These are phyloP conservation scores for Leptinotarsa tumamoca DNA, from an alignment of 2,888 invertebrate genomes.

Conservation along the genomic window DNA sequence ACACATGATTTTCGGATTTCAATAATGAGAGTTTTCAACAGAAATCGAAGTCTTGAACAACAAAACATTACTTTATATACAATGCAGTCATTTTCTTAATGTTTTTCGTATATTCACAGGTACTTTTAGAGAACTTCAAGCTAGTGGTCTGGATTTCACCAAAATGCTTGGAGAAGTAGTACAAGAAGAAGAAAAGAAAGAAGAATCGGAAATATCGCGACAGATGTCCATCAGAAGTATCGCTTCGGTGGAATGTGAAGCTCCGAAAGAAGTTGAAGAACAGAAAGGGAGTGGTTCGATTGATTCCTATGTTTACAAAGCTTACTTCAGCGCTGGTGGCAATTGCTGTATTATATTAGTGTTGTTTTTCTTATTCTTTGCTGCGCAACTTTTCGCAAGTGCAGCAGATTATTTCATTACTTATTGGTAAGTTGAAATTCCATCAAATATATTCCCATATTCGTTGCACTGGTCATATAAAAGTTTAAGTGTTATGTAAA, in stretches of 20 bases:
- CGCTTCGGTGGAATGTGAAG: constrained; percentile 64
- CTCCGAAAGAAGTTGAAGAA: constrained; percentile 68
- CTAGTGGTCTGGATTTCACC: constrained; percentile 83
- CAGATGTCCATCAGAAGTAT: constrained; percentile 71
- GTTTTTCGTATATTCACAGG: constrained; percentile 41
- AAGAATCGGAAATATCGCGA: constrained; percentile 53
- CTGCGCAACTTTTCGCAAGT: constrained; percentile 82
- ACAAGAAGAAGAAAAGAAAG: constrained; percentile 63
- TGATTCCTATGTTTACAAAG: constrained; percentile 71
- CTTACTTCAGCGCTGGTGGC: constrained; percentile 82
- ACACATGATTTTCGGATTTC: too few species aligned
- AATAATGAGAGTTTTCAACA: too few species aligned
- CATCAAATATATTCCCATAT: not conserved
- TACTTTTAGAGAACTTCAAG: constrained; percentile 78
- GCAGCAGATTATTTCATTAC: constrained; percentile 86
- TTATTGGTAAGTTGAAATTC: constrained; percentile 72
- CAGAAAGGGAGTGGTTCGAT: constrained; percentile 73
- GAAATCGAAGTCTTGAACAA: too few species aligned
- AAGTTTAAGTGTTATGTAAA: too few species aligned
- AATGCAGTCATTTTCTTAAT: not conserved
- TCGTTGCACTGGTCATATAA: too few species aligned
- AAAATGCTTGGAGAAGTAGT: constrained; percentile 72
- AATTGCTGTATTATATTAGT: constrained; percentile 74
- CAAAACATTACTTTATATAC: too few species aligned
- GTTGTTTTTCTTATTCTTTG: constrained; percentile 74